A percentile compares a stretch with the other conserved stretches of the same genome.
Conservation (phyloP, 2,888 invertebrate genomes). For the Amorpha juglandis region DNA sequence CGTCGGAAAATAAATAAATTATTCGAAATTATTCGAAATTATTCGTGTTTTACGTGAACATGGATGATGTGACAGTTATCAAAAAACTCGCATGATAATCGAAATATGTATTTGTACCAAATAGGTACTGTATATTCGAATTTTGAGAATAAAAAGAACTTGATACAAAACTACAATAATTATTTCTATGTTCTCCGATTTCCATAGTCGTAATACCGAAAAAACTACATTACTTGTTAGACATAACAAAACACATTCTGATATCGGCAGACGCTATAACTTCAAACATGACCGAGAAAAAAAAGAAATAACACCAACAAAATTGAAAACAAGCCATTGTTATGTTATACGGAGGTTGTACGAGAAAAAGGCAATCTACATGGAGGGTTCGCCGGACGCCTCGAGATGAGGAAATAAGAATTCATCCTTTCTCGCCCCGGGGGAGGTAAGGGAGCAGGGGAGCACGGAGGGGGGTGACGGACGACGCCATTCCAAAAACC, state of each 20-base stretch:
- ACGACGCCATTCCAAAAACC: constrained; percentile 89
- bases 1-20: too few relatives aligned
- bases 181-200: neutral
- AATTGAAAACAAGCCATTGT: constrained; percentile 84
- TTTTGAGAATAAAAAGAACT: too few relatives aligned
- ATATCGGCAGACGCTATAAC: constrained; percentile 16
- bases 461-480: constrained; percentile 83
- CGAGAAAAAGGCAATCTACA: constrained; percentile 83
- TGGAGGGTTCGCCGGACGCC: constrained; percentile 82
- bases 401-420: constrained; percentile 84
- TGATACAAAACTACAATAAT: neutral
- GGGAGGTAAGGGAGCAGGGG: constrained; percentile 54
- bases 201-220: neutral
- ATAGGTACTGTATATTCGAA: too few relatives aligned
- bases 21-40: too few relatives aligned
- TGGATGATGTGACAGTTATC: too few relatives aligned
- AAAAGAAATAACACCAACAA: constrained; percentile 67
- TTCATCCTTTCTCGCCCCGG: constrained; percentile 82
- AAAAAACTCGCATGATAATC: too few relatives aligned
- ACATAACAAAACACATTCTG: constrained; percentile 16
- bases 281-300: constrained; percentile 38
- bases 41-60: too few relatives aligned
- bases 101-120: too few relatives aligned
- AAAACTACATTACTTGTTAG: constrained; percentile 10
- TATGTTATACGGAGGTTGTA: constrained; percentile 80